These are phyloP conservation scores for Synanthedon vespiformis DNA, from an alignment of 2,888 invertebrate species.

Conservation along the genomic window DNA sequence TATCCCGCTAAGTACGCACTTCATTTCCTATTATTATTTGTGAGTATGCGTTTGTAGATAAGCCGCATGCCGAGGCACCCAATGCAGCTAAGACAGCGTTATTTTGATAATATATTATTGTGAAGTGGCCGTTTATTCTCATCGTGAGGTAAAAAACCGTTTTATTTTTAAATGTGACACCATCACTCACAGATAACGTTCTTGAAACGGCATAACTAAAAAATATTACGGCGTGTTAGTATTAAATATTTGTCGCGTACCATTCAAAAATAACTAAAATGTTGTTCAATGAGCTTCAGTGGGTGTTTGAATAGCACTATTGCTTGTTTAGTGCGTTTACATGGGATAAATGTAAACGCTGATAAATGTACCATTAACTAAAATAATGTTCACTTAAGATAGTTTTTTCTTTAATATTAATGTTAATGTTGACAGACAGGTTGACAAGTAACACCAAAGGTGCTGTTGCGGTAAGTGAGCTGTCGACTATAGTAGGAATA, in stretches of 20 bases:
- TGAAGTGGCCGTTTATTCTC: constrained; percentile 53
- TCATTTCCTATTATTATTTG: constrained; percentile 62
- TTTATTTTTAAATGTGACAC: constrained; percentile 67
- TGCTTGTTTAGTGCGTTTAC: constrained; percentile 19
- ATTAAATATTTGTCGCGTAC: constrained; percentile 37
- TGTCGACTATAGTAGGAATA: too few relatives aligned
- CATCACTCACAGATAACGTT: constrained; percentile 63
- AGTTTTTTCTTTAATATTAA: too few relatives aligned
- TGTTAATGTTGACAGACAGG: too few relatives aligned
- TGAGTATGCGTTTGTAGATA: constrained; percentile 46
- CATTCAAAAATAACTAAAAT: constrained; percentile 46
- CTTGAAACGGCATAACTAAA: constrained; percentile 39
- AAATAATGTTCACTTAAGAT: too few relatives aligned
- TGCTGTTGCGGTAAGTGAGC: too few relatives aligned
- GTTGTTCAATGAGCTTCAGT: constrained; percentile 32
- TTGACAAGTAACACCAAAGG: too few relatives aligned
- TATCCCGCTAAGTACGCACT: constrained; percentile 47
- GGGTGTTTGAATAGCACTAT: constrained; percentile 37
- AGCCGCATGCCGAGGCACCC: constrained; percentile 27
- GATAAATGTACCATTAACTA: too few relatives aligned
- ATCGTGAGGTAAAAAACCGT: constrained; percentile 39
- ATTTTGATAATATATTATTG: constrained; percentile 61
- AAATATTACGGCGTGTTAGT: constrained; percentile 34
- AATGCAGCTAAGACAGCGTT: constrained; percentile 35
- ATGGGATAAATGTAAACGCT: too few relatives aligned